These are phyloP conservation scores for Vireo griseus DNA, from an alignment of 2,797 vertebrate species.

Conservation along the genomic window DNA sequence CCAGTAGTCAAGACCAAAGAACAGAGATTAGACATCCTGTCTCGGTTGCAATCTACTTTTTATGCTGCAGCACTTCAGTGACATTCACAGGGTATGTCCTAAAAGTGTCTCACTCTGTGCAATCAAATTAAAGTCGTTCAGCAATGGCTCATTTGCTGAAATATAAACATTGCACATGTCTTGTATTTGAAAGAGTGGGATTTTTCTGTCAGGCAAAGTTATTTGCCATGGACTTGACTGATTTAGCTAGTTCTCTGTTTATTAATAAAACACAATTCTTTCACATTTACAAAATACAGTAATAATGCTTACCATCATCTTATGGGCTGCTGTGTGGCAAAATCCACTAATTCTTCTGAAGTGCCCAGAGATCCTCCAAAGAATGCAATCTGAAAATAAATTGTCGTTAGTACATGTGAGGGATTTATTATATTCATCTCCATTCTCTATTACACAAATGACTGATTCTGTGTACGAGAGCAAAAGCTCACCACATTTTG, in stretches of 20 bases:
- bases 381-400: neutral
- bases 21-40: neutral
- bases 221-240: neutral
- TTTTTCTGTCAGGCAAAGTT: neutral
- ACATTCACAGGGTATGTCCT: neutral
- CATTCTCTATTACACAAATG: neutral
- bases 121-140: constrained; percentile 15
- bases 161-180: neutral
- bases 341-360: neutral
- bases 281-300: neutral
- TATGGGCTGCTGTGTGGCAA: neutral
- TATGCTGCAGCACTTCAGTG: neutral
- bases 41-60: neutral
- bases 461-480: neutral
- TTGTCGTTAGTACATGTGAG: neutral
- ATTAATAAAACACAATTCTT: neutral
- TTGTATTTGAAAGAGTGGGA: neutral
- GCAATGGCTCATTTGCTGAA: neutral
- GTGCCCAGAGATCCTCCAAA: neutral
- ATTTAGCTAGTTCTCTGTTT: neutral
- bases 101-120: neutral
- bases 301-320: neutral
- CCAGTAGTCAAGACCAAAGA: neutral
- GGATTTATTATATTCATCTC: neutral
- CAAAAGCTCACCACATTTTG: neutral